Base-by-base conservation (phyloP, 2,888 invertebrate species). In the Lithophane leautieri region DNA sequence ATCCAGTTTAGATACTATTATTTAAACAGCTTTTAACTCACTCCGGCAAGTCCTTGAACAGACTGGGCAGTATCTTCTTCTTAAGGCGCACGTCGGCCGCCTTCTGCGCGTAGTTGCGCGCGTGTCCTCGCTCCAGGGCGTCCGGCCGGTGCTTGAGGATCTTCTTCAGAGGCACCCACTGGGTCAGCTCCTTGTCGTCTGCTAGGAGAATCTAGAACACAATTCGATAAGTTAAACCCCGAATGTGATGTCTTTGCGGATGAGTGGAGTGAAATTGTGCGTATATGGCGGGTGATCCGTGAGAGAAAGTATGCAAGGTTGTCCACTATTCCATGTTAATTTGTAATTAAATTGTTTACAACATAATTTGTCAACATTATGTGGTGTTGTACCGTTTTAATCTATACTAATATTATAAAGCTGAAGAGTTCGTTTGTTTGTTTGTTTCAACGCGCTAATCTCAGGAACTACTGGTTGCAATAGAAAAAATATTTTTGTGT, bases 101-200 rank as follows among this genome's bases (percentile, higher is more conserved):
- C 92, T 98, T 99, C 87, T 97, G 97, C 83, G 97, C 94, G 94
- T 98, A 99, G 0, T 97, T 97, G 78, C 97, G 97, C 19, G 98
- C 97, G 80, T 99, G 99, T 74, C 97, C 97, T 81, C 97, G 97
- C 94, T 99, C 99, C 22, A 98, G 97, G 73, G 98, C 96, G 9
- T 98, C 98, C 0, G 98, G 97, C 50, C 98, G 97, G 88, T 98
- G 97, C 90, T 98, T 98, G n/a, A 98, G 97, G 0, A 98, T 97
- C 94, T 98, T 99, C 94, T 99, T 99, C 8, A 99, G 94, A 0
- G 99, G 98, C 86, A 98, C 99, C 99, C 99, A 99, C 88, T 98
- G 97, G 89, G 99, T 99, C 14, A 99, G 95, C 94, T 99, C 99
- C 86, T 97, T 98, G 93, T 99, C 99, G 90, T 99, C 98, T 0